These are phyloP conservation scores for Zaprionus ornatus DNA, from an alignment of 1,140 invertebrate genomes.

Conservation along the genomic window DNA sequence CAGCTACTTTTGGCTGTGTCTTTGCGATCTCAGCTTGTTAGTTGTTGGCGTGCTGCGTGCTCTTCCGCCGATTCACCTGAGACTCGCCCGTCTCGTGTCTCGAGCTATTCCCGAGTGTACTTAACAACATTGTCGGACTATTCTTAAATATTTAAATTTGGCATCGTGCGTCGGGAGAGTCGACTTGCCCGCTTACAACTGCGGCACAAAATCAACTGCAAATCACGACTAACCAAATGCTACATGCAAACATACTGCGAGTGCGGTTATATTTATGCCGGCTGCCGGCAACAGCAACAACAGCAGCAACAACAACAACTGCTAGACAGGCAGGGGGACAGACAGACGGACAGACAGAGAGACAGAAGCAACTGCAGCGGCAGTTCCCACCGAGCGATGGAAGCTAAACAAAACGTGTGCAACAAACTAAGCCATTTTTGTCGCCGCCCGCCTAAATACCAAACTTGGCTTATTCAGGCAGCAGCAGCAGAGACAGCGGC, in stretches of 20 bases:
- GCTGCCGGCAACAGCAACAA: slow-evolving; percentile 28
- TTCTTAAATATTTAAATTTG: slow-evolving; percentile 50
- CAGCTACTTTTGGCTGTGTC: not conserved
- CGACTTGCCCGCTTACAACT: slow-evolving; percentile 45
- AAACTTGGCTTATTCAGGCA: slow-evolving; percentile 70
- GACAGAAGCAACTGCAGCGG: slow-evolving; percentile 33
- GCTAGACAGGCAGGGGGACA: slow-evolving; percentile 14
- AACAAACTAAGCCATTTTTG: slow-evolving; percentile 82
- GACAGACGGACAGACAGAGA: not conserved
- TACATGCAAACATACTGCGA: slow-evolving; percentile 67
- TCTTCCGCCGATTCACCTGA: slow-evolving; percentile 24
- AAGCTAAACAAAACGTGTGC: slow-evolving; percentile 74
- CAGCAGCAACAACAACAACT: slow-evolving; percentile 11
- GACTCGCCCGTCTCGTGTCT: not conserved
- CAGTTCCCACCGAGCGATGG: slow-evolving; percentile 63
- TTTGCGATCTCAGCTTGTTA: not conserved
- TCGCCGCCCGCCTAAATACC: slow-evolving; percentile 79
- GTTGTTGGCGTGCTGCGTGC: not conserved
- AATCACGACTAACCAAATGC: slow-evolving; percentile 67
- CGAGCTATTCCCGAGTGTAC: not conserved
- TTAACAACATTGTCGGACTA: slow-evolving; percentile 19
- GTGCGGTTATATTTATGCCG: slow-evolving; percentile 74
- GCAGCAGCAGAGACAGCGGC: slow-evolving; percentile 27
- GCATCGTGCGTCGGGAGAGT: slow-evolving; percentile 38
- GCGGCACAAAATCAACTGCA: slow-evolving; percentile 64